These are phyloP conservation scores for Agapostemon virescens DNA, from an alignment of 2,888 invertebrate genomes.

Conservation along the genomic window DNA sequence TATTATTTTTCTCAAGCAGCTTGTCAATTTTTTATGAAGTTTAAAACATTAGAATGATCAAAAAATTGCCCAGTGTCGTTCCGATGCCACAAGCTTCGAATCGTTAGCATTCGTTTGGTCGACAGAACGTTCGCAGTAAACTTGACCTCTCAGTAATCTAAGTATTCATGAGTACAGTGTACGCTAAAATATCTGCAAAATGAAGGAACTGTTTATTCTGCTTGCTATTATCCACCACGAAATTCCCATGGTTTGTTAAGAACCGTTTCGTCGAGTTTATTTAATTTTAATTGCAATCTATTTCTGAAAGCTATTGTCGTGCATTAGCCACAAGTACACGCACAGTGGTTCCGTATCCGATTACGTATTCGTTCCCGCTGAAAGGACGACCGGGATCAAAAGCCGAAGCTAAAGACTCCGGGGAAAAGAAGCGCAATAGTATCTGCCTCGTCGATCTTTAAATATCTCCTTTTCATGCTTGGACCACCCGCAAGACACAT, in stretches of 20 bases:
- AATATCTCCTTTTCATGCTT: conserved; percentile 52
- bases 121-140: no score
- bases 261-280: not conserved
- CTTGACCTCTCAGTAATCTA: no score
- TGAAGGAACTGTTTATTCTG: not conserved
- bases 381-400: conserved; percentile 59
- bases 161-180: no score
- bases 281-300: conserved; percentile 28
- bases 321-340: conserved; percentile 9
- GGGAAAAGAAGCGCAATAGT: conserved; percentile 43
- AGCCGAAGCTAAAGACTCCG: conserved; percentile 38
- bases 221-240: no score
- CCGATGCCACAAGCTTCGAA: no score
- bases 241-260: not conserved
- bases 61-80: no score
- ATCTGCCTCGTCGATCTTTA: conserved; percentile 54
- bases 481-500: conserved; percentile 51
- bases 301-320: conserved; percentile 17
- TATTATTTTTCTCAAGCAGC: no score
- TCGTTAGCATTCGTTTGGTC: no score
- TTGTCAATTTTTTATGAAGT: no score
- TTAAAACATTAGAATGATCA: no score
- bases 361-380: conserved; percentile 64
- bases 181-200: no score
- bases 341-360: conserved; percentile 57